These are phyloP conservation scores for Plumapathes pennacea DNA, from an alignment of 92 coral and sea anemone species.

Conservation along the genomic window DNA sequence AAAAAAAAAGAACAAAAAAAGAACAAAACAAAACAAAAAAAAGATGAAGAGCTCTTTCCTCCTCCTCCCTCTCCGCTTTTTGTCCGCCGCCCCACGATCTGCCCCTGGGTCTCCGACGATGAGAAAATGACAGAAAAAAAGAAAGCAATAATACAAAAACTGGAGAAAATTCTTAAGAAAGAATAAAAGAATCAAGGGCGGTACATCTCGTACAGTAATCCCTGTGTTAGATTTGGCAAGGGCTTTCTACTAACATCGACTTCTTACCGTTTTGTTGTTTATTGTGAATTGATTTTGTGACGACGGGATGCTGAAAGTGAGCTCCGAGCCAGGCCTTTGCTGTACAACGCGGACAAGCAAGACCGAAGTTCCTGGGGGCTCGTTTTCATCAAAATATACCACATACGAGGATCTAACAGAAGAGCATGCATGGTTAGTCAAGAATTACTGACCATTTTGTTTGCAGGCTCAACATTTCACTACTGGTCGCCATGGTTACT, in stretches of 20 bases:
- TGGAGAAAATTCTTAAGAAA: no score
- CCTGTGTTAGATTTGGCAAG: neutral
- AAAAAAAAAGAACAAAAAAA: no score
- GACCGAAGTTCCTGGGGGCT: constrained; percentile 64
- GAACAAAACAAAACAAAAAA: no score
- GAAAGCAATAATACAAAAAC: no score
- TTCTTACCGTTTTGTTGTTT: constrained; percentile 60
- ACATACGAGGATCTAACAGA: constrained; percentile 61
- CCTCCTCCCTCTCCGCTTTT: no score
- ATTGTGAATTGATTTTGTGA: constrained; percentile 64
- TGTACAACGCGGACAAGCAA: constrained; percentile 52
- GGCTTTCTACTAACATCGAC: neutral
- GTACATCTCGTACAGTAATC: no score
- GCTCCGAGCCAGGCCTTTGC: constrained; percentile 65
- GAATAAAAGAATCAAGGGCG: no score
- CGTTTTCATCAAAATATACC: constrained; percentile 68
- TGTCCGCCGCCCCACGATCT: no score
- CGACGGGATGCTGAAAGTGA: constrained; percentile 75
- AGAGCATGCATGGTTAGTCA: neutral
- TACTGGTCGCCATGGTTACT: neutral
- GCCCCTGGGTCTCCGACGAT: no score
- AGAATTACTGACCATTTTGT: neutral
- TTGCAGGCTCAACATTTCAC: neutral
- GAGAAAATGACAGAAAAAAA: no score
- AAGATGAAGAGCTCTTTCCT: no score